Percentiles rank a stretch among this genome's conserved stretches.
Conservation (phyloP, 2,113 vertebrate species). For the Trinectes maculatus region DNA sequence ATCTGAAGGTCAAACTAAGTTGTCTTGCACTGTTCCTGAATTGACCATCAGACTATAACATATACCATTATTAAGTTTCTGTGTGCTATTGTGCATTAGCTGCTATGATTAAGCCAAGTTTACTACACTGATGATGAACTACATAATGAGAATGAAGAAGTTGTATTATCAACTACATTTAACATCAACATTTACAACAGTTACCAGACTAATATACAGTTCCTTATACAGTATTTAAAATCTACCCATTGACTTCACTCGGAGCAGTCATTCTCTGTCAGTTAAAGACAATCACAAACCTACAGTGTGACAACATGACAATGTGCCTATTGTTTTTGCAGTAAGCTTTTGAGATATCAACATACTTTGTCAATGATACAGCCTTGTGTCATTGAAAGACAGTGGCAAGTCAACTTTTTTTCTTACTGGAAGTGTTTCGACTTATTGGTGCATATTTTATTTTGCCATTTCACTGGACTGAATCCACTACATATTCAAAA, state of each 20-base stretch:
- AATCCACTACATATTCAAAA: neutral
- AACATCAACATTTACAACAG: too few relatives aligned
- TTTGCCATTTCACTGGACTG: neutral
- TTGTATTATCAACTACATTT: neutral
- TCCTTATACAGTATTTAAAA: slow-evolving; percentile 17
- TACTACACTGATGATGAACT: neutral
- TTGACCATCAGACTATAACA: neutral
- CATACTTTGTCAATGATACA: neutral
- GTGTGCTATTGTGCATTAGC: neutral
- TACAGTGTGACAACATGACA: neutral
- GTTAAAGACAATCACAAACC: neutral
- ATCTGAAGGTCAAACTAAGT: slow-evolving; percentile 4
- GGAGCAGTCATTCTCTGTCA: neutral
- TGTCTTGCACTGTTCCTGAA: slow-evolving; percentile 19
- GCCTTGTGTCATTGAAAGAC: neutral
- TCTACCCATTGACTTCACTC: neutral
- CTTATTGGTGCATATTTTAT: neutral
- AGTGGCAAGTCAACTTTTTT: neutral
- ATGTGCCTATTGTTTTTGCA: neutral
- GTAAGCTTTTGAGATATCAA: neutral
- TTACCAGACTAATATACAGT: slow-evolving; percentile 1
- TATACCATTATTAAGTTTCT: neutral
- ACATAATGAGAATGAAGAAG: neutral
- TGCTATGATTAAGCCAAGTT: neutral
- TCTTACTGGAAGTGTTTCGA: neutral